phyloP scores from a whole-genome alignment of 2,113 vertebrate species.

The Chlorodrepanis virens region DNA sequence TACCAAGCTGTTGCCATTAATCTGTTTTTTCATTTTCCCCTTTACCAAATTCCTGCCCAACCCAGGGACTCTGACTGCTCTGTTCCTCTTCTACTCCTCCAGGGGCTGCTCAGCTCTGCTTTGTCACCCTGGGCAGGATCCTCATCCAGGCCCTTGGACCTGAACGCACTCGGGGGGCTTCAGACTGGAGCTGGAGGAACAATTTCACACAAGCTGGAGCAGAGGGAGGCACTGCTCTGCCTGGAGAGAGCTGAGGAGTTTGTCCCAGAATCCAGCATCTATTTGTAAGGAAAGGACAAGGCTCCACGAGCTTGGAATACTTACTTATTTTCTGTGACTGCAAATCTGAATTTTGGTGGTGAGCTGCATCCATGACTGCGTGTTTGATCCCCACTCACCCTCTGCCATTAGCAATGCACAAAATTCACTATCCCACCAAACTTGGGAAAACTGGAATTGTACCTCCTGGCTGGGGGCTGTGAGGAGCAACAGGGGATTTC shows the following conservation, averaged over 20 bases:
- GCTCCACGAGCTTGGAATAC: background rate
- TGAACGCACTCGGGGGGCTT: rapidly evolving
- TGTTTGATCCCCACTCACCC: background rate
- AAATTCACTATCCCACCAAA: background rate
- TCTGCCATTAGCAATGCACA: background rate
- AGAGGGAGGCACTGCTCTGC: background rate
- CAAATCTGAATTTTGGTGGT: background rate
- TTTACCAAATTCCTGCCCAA: background rate
- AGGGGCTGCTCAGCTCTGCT: background rate
- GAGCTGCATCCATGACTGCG: background rate
- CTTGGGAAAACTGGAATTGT: background rate
- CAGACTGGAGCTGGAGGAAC: background rate
- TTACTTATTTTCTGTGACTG: background rate
- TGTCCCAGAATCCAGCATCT: background rate
- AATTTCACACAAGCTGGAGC: rapidly evolving
- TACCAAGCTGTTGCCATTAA: background rate
- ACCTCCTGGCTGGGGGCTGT: background rate
- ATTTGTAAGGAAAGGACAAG: background rate
- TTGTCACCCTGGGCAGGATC: background rate
- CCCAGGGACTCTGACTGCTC: background rate
- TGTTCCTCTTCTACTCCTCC: rapidly evolving
- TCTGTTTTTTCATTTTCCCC: background rate
- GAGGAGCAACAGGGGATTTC: background rate
- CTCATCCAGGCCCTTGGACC: background rate
- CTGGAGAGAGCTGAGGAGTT: background rate